Evolutionary conservation across 2,888 invertebrate genomes (phyloP).

Genomic region (Chalcosyrphus nemorum): DNA sequence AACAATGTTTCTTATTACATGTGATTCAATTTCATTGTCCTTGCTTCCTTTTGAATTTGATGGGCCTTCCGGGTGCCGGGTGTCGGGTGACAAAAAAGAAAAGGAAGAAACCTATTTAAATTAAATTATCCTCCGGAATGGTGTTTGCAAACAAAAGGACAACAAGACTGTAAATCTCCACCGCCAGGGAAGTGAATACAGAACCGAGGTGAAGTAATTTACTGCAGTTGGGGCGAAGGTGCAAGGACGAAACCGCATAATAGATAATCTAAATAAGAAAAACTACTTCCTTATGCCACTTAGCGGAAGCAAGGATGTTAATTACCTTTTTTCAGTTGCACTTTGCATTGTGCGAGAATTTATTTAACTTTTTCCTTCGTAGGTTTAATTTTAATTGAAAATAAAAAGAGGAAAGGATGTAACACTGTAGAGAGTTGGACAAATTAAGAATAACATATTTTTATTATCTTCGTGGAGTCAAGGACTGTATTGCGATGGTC

Average conservation of each 20-base stretch:
- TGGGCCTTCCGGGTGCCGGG: too few species aligned
- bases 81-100: too few species aligned
- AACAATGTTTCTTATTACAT: not conserved
- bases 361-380: not conserved
- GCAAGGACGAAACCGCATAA: not conserved
- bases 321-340: not conserved
- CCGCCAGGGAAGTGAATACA: not conserved
- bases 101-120: not conserved
- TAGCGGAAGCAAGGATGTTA: not conserved
- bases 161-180: not conserved
- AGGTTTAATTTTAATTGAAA: not conserved
- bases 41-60: not conserved
- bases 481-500: too few species aligned
- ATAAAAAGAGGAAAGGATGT: too few species aligned
- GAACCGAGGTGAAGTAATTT: conserved; percentile 3
- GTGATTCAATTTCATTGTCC: conserved; percentile 10
- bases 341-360: not conserved
- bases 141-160: not conserved
- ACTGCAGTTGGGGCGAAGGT: not conserved
- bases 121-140: conserved; percentile 9
- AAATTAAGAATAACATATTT: too few species aligned
- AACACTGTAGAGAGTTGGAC: not conserved
- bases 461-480: too few species aligned
- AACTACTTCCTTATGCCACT: not conserved
- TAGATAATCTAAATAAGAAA: not conserved